Evolutionary conservation across 2,797 vertebrate genomes (phyloP).

Genomic region (Leucoraja ocellata): DNA sequence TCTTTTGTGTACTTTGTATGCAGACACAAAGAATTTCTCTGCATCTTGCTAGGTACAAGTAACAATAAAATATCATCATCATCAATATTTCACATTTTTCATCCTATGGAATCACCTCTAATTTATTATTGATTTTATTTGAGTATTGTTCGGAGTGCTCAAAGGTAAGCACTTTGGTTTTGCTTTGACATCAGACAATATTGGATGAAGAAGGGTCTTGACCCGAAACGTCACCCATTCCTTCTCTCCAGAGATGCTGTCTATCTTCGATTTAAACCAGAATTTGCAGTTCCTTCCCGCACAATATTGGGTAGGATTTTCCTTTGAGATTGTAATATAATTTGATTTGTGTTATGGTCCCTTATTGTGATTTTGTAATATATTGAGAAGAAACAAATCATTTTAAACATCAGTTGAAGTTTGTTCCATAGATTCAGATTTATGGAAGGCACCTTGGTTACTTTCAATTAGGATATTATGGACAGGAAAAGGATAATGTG

Average conservation of each 20-base stretch:
- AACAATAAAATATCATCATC: too few relatives aligned
- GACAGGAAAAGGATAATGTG: neutral
- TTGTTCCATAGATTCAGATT: neutral
- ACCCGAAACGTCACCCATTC: too few relatives aligned
- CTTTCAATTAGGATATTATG: neutral
- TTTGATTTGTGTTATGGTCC: neutral
- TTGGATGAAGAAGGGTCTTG: neutral
- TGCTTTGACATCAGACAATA: constrained; percentile 41
- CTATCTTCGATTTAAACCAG: too few relatives aligned
- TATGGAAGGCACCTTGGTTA: neutral
- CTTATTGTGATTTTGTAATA: neutral
- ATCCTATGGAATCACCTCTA: constrained; percentile 56
- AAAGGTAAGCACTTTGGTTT: constrained; percentile 44
- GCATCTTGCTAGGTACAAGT: too few relatives aligned
- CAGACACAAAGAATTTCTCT: constrained; percentile 42
- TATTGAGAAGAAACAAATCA: neutral
- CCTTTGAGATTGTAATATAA: neutral
- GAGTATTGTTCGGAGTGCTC: constrained; percentile 44
- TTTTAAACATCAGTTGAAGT: neutral
- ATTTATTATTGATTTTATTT: constrained; percentile 52
- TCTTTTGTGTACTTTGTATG: constrained; percentile 40
- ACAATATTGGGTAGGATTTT: constrained; percentile 6
- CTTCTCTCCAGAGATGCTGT: too few relatives aligned
- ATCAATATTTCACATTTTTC: constrained; percentile 51
- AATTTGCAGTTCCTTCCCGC: too few relatives aligned